Evolutionary conservation across 2,888 invertebrate species (phyloP), one percentile per base, ranked within the genome.

Genomic region (Crocallis elinguaria): DNA sequence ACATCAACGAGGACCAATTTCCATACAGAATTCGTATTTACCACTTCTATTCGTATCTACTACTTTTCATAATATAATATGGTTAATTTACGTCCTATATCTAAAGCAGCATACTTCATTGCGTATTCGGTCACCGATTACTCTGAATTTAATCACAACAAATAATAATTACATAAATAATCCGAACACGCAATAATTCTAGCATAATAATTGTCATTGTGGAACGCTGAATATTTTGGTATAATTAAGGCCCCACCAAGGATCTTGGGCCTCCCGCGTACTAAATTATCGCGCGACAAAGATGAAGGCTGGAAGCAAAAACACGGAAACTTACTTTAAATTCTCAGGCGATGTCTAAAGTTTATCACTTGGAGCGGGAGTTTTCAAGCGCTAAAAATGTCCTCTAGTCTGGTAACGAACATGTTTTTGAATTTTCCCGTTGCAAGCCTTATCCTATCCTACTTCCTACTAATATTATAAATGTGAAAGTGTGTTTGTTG

Each of bases 241-340:
- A 17, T 17, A 36, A 44, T 33, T 44, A 19, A 32, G 21, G 7
- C 3, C 35, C 11, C 8, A 35, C 3, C 11, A 23, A 13, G 23
- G 19, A 8, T 25, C 25, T 38, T 29, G 25, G 27, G 30, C 36
- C 29, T 42, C 21, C 9, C 16, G 30, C 16, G 32, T 49, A 29
- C 42, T 19, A 19, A 19, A 19, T 3, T 19, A 19, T 19, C 13
- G 39, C 55, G 54, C 41, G 39, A 57, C 50, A 52, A 44, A 57
- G 42, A 53, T 59, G 61, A 61, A 66, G 59, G 60, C 50, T 59
- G 61, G 60, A 66, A 58, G 60, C 50, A 57, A 63, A 65, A 63
- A 66, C 64, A 64, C 51, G 48, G 61, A 67, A 62, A 59, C 42
- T 59, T 66, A 68, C 67, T 70, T 72, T 60, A 50, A 60, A 67